A percentile compares a stretch with the other conserved stretches of the same genome.
phyloP scores from a whole-genome alignment of 2,888 invertebrate genomes.

The Acanthosepion esculentum region DNA sequence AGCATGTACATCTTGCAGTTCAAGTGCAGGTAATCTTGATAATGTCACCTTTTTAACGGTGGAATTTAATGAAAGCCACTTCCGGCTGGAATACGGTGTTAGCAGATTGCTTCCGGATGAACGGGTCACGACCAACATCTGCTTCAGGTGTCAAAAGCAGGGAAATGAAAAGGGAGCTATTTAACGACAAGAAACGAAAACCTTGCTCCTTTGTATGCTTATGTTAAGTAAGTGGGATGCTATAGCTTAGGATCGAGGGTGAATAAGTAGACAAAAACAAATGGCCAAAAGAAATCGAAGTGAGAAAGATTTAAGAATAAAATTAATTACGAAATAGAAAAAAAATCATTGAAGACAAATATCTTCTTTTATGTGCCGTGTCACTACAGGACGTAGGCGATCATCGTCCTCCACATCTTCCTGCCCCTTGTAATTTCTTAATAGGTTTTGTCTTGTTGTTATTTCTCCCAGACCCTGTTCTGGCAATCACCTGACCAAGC shows the following conservation, averaged over 20 bases:
- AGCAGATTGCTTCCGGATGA: conserved; percentile 38
- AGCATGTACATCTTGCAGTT: neutral
- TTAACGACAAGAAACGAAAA: neutral
- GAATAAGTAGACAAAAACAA: too few species aligned
- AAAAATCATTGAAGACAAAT: too few species aligned
- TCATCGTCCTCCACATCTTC: too few species aligned
- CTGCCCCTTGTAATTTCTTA: too few species aligned
- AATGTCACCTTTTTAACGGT: neutral
- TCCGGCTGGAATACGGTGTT: neutral
- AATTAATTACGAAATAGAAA: too few species aligned
- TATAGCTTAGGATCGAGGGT: too few species aligned
- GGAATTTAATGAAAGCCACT: conserved; percentile 39
- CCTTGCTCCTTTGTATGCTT: neutral
- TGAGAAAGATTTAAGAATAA: neutral
- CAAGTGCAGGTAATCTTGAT: neutral
- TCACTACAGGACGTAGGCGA: too few species aligned
- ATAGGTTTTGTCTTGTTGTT: too few species aligned
- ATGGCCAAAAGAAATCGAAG: neutral
- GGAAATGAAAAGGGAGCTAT: conserved; percentile 13
- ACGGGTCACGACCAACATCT: neutral
- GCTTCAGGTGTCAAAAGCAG: neutral
- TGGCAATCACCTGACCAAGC: too few species aligned
- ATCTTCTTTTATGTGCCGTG: too few species aligned
- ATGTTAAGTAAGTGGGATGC: neutral
- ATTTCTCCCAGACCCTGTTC: too few species aligned